phyloP scores from a whole-genome alignment of 2,797 vertebrate genomes.

The Pagetopsis macropterus region DNA sequence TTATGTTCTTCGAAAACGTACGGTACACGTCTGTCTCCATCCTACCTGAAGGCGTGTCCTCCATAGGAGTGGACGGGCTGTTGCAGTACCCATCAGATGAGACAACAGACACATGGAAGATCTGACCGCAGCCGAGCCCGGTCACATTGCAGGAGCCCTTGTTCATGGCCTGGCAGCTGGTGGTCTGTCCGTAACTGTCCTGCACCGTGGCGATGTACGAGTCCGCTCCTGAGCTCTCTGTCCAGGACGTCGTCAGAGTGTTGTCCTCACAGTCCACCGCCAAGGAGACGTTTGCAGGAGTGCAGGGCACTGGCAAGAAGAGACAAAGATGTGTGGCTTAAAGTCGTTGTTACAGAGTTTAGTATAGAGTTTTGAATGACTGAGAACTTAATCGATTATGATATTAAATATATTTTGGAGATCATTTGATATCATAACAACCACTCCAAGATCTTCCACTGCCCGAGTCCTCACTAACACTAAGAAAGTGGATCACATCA shows the following conservation, averaged over 20 bases:
- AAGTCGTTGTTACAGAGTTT: neutral
- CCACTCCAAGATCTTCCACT: too few species aligned
- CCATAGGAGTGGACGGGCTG: slow-evolving; percentile 66
- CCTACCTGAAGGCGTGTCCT: slow-evolving; percentile 72
- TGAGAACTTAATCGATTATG: too few species aligned
- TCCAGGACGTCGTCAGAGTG: slow-evolving; percentile 75
- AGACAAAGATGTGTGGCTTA: neutral
- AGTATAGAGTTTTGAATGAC: too few species aligned
- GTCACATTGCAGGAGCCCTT: slow-evolving; percentile 73
- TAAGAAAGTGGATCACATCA: too few species aligned
- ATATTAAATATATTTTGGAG: too few species aligned
- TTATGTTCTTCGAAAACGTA: neutral
- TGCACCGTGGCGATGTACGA: slow-evolving; percentile 74
- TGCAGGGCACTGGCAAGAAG: slow-evolving; percentile 77
- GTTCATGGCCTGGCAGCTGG: slow-evolving; percentile 74
- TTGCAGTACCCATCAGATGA: slow-evolving; percentile 81
- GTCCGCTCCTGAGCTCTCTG: slow-evolving; percentile 72
- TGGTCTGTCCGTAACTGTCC: slow-evolving; percentile 69
- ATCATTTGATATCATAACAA: too few species aligned
- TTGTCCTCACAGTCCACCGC: slow-evolving; percentile 68
- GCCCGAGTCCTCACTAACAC: too few species aligned
- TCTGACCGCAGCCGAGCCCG: slow-evolving; percentile 76
- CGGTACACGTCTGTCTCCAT: neutral
- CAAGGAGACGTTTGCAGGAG: slow-evolving; percentile 65
- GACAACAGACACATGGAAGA: slow-evolving; percentile 75